phyloP scores from a whole-genome alignment of 2,113 vertebrate genomes.

The Actenoides lindsayi region DNA sequence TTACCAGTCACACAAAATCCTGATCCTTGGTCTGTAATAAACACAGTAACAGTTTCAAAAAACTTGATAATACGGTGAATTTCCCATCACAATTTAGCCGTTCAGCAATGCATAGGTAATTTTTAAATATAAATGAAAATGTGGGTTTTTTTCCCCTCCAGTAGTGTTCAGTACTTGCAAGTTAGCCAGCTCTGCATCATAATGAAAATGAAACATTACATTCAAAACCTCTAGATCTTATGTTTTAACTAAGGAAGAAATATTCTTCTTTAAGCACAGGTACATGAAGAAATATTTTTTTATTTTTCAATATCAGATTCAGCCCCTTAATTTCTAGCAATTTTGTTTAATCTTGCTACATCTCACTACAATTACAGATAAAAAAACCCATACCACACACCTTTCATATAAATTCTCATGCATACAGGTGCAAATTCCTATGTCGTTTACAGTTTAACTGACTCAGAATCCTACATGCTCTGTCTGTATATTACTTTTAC shows the following conservation, averaged over 20 bases:
- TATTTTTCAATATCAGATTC: not conserved
- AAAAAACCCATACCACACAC: not conserved
- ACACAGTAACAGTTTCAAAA: conserved; percentile 7
- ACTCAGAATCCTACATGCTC: not conserved
- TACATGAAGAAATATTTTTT: conserved; percentile 3
- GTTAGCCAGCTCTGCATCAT: conserved; percentile 28
- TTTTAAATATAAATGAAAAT: not conserved
- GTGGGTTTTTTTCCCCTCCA: not conserved
- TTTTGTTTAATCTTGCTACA: conserved; percentile 9
- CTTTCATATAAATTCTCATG: not conserved
- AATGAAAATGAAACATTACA: conserved; percentile 60
- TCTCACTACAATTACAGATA: not conserved
- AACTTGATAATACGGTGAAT: not conserved
- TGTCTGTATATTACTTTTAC: not conserved
- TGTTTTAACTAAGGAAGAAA: conserved; percentile 27
- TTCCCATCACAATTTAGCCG: not conserved
- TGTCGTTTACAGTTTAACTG: not conserved
- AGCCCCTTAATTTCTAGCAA: not conserved
- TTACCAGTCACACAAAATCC: conserved; percentile 98
- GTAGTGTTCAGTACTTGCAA: conserved; percentile 31
- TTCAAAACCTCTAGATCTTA: conserved; percentile 34
- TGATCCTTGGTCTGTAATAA: conserved; percentile 92
- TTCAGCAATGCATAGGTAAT: not conserved
- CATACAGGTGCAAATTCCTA: not conserved
- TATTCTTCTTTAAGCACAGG: not conserved